These are phyloP conservation scores for Aurelia sp. DNA, from an alignment of 30 jellyfish, hydroid and myxozoan species.

Conservation along the genomic window DNA sequence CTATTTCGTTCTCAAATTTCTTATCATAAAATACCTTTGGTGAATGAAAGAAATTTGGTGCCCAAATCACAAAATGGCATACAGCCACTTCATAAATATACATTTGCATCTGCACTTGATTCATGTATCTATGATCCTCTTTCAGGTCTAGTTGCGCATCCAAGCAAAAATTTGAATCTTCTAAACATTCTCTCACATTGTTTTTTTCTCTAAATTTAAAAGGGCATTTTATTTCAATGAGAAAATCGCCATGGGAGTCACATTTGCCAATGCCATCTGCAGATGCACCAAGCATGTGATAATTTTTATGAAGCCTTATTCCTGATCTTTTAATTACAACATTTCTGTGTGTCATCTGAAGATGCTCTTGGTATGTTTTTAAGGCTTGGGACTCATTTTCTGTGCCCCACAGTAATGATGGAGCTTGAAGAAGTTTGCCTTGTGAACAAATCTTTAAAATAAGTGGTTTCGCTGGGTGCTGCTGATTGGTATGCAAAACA, in stretches of 20 bases:
- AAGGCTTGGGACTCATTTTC: no score
- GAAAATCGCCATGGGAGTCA: conserved; percentile 50
- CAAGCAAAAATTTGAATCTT: conserved; percentile 22
- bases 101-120: conserved; percentile 60
- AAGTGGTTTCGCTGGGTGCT: not conserved
- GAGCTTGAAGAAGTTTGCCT: no score
- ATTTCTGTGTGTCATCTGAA: conserved; percentile 1
- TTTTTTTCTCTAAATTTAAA: conserved; percentile 28
- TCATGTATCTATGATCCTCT: conserved; percentile 6
- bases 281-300: conserved; percentile 54
- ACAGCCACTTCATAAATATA: not conserved
- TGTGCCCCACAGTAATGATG: no score
- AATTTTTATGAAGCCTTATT: not conserved
- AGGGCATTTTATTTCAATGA: conserved; percentile 31
- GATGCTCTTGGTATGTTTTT: no score
- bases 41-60: conserved; percentile 12
- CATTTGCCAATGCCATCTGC: conserved; percentile 46
- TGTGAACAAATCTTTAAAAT: not conserved
- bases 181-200: conserved; percentile 24
- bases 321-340: not conserved
- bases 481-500: conserved; percentile 12
- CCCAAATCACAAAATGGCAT: conserved; percentile 38
- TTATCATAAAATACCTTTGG: not conserved
- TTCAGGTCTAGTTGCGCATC: no score
- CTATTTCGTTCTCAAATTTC: not conserved